phyloP scores from a whole-genome alignment of 2,888 invertebrate genomes.

The Eurytoma adleriae region DNA sequence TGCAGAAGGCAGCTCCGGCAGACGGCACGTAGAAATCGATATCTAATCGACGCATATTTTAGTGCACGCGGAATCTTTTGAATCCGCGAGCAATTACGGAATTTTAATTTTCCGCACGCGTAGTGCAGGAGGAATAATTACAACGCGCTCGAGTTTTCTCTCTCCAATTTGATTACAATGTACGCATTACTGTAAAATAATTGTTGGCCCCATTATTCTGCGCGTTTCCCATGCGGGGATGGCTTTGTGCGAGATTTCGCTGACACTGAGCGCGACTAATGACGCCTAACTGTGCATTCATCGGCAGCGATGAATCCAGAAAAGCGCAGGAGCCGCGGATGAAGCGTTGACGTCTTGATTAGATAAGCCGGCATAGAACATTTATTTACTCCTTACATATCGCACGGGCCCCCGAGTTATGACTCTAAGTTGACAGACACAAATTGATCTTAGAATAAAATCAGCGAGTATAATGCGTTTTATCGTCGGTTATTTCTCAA shows the following conservation, averaged over 20 bases:
- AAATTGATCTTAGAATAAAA: background rate
- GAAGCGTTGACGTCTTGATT: background rate
- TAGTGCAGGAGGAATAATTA: too few relatives aligned
- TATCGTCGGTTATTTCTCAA: constrained; percentile 4
- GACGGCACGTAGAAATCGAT: too few relatives aligned
- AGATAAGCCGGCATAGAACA: background rate
- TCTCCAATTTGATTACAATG: background rate
- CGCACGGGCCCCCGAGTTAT: background rate
- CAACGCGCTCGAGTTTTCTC: too few relatives aligned
- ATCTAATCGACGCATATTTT: too few relatives aligned
- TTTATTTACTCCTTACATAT: background rate
- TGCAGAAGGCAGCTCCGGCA: too few relatives aligned
- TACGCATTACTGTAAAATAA: background rate
- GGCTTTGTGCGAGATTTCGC: background rate
- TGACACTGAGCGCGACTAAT: background rate
- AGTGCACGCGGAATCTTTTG: too few relatives aligned
- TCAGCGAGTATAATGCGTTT: background rate
- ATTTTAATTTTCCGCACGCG: too few relatives aligned
- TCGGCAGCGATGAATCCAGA: background rate
- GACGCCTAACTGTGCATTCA: background rate
- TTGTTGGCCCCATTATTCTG: background rate
- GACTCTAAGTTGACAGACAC: background rate
- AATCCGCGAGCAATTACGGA: too few relatives aligned
- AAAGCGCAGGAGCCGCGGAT: background rate
- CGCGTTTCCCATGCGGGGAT: background rate